phyloP scores from a whole-genome alignment of 2,113 vertebrate species.

The Coracopsis vasa region DNA sequence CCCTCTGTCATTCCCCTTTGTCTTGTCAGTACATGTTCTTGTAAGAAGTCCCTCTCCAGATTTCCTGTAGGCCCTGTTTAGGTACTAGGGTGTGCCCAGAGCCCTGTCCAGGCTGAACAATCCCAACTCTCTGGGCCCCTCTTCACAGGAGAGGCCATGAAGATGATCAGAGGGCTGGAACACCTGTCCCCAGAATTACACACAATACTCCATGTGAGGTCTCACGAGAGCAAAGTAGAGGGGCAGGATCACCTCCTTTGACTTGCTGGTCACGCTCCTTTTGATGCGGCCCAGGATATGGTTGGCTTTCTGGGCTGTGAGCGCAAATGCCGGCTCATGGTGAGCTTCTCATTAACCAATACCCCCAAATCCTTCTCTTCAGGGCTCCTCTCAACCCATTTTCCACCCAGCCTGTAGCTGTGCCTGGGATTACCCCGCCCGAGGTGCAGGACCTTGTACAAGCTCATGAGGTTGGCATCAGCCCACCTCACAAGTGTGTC shows the following conservation, averaged over 20 bases:
- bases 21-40: accelerated
- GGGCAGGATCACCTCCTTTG: background rate
- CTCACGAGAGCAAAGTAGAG: background rate
- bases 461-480: background rate
- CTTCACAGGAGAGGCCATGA: background rate
- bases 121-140: background rate
- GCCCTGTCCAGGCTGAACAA: background rate
- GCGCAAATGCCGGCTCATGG: background rate
- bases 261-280: background rate
- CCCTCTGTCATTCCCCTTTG: background rate
- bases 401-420: background rate
- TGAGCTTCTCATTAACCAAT: background rate
- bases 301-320: background rate
- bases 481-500: background rate
- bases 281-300: background rate
- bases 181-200: background rate
- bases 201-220: background rate
- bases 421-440: background rate
- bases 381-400: background rate
- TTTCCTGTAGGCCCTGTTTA: background rate
- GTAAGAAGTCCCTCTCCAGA: background rate
- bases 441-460: background rate
- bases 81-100: background rate
- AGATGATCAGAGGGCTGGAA: background rate
- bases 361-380: background rate